Base-by-base conservation (phyloP, 2,888 invertebrate genomes). In the Seladonia tumulorum region DNA sequence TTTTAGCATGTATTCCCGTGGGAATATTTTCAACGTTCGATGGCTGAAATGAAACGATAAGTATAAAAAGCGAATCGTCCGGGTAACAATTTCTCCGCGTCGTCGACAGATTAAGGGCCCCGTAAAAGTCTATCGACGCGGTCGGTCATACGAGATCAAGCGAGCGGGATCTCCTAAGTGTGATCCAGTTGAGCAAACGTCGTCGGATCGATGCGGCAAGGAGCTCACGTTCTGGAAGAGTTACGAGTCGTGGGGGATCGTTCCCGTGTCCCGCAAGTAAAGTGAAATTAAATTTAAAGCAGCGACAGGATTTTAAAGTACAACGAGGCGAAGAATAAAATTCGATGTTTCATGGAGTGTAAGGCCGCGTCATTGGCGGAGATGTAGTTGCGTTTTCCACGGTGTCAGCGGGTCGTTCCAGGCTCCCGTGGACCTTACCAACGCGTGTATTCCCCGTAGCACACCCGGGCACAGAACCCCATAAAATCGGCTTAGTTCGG, bases 401-500 rank as follows among this genome's bases (percentile, higher is more conserved):
- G 87, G 83, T 92, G 93, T 93, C 93, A 92, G 92, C 93, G 90
- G 91, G 87, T 92, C 90, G 90, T 91, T 91, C 87, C 83, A 25
- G 22, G 57, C 57, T n/a, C 57, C 53, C 22, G 53, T 53, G 84
- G 84, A 90, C 85, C 89, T 88, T 90, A 83, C 87, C 87, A 86
- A 87, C 68, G 81, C 68, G 81, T 35, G 86, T 90, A 92, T 90
- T 89, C 88, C 85, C 85, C 88, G 88, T 89, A 88, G 53, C 53
- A 8, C 53, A 53, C 53, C 60, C 25, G 25, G 25, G 60, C 25
- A 92, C 91, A 91, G 87, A 89, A 92, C 87, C 90, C 90, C 89
- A 92, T 93, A 93, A 93, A 93, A 93, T 93, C 93, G 93, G 93
- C 92, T 93, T 93, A 92, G 91, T 88, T 82, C 91, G 90, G 49